Evolutionary conservation across 2,113 vertebrate genomes (phyloP).

Genomic region (Bubo blakistoni): DNA sequence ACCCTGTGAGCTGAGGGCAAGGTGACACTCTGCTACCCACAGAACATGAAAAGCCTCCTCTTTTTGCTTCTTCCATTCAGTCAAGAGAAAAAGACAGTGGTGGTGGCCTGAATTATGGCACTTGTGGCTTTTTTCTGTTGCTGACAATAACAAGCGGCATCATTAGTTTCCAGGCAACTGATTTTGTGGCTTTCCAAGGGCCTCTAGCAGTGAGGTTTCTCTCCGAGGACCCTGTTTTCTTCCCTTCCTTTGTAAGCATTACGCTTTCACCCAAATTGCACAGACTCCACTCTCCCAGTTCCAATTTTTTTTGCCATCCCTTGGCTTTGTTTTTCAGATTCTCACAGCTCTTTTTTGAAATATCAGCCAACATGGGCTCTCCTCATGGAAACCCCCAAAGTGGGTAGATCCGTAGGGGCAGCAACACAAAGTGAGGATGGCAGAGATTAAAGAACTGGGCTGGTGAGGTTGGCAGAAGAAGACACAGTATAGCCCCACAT

Average conservation of each 20-base stretch:
- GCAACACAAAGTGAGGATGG: neutral
- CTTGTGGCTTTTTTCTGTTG: neutral
- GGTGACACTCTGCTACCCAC: neutral
- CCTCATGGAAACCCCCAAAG: neutral
- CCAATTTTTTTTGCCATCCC: neutral
- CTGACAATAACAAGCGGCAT: neutral
- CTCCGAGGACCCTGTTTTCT: neutral
- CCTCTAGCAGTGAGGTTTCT: neutral
- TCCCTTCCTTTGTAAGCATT: neutral
- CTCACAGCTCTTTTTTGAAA: neutral
- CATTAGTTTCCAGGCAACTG: slow-evolving; percentile 42
- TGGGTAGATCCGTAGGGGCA: neutral
- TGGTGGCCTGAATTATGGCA: neutral
- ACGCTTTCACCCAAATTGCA: neutral
- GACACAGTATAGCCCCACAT: neutral
- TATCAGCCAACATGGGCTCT: neutral
- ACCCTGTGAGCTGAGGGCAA: neutral
- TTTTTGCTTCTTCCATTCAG: neutral
- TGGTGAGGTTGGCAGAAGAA: neutral
- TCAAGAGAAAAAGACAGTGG: slow-evolving; percentile 10
- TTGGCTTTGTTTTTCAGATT: neutral
- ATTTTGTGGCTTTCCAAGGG: neutral
- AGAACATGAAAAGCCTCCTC: neutral
- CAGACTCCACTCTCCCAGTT: neutral
- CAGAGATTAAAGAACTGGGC: neutral